Percentiles rank a stretch among this genome's conserved stretches.
Evolutionary conservation across 2,797 vertebrate species (phyloP).

Genomic region (Scolopax bukidnonensis): DNA sequence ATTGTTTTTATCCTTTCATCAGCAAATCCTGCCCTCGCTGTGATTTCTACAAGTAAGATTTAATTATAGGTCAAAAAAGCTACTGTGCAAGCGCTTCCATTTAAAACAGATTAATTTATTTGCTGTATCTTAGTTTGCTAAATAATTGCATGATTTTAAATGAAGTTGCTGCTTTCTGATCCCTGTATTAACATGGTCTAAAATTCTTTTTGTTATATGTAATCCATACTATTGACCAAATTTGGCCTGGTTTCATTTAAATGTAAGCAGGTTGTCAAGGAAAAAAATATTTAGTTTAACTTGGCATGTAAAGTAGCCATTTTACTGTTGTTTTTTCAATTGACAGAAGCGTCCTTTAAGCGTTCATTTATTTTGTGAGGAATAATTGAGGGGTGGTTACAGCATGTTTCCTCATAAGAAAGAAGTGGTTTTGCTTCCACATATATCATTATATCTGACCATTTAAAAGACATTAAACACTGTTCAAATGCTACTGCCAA

Average conservation of each 20-base stretch:
- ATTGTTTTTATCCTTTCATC: neutral
- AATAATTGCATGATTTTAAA: constrained; percentile 75
- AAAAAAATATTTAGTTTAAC: constrained; percentile 73
- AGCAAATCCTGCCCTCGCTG: constrained; percentile 36
- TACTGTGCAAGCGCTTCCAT: constrained; percentile 45
- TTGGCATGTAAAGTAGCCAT: constrained; percentile 63
- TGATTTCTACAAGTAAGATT: constrained; percentile 51
- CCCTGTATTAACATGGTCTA: constrained; percentile 52
- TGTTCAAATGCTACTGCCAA: constrained; percentile 62
- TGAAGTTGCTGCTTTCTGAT: constrained; percentile 75
- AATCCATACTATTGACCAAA: constrained; percentile 81
- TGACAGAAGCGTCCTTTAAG: constrained; percentile 72
- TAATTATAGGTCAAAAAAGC: constrained; percentile 53
- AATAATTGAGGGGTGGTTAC: constrained; percentile 56
- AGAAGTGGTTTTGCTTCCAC: constrained; percentile 37
- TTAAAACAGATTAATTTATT: constrained; percentile 68
- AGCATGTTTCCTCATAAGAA: constrained; percentile 40
- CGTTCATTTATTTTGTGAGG: constrained; percentile 72
- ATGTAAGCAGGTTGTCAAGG: constrained; percentile 73
- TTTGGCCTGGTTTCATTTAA: constrained; percentile 74
- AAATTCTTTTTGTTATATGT: constrained; percentile 73
- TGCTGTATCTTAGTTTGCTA: constrained; percentile 59
- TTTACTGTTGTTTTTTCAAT: constrained; percentile 60
- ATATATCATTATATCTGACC: constrained; percentile 12
- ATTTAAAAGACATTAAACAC: constrained; percentile 71